A percentile compares a stretch with the other conserved stretches of the same genome.
Evolutionary conservation across 2,888 invertebrate genomes (phyloP).

Genomic region (Polia nebulosa): DNA sequence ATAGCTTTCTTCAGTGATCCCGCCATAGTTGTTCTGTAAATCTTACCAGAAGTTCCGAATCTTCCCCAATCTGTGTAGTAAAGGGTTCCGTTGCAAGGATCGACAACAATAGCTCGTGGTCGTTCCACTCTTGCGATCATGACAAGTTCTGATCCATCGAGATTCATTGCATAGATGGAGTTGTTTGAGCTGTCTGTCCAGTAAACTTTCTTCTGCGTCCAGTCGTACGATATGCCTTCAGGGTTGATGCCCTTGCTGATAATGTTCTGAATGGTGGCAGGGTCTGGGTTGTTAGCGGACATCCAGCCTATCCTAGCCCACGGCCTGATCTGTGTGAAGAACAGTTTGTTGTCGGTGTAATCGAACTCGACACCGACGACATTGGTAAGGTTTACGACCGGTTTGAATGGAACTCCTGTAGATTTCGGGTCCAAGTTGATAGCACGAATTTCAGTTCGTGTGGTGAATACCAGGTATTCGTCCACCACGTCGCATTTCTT

Average conservation of each 20-base stretch:
- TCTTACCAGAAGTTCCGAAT: conserved; percentile 98
- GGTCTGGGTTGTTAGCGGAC: conserved; percentile 93
- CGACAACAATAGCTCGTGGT: conserved; percentile 98
- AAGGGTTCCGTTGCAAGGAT: conserved; percentile 98
- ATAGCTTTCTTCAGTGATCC: conserved; percentile 97
- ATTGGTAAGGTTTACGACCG: conserved; percentile 96
- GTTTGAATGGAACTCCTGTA: conserved; percentile 96
- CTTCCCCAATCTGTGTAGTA: conserved; percentile 99
- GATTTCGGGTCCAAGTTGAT: conserved; percentile 96
- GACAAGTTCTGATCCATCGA: conserved; percentile 96
- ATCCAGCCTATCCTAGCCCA: conserved; percentile 97
- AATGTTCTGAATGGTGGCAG: conserved; percentile 92
- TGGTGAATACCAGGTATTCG: conserved; percentile 98
- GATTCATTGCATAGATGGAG: conserved; percentile 98
- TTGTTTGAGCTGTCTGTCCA: conserved; percentile 99
- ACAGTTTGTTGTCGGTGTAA: conserved; percentile 95
- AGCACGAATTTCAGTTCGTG: conserved; percentile 97
- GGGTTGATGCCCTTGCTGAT: conserved; percentile 96
- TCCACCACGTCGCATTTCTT: conserved; percentile 95
- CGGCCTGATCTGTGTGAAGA: conserved; percentile 98
- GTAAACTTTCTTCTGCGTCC: conserved; percentile 99
- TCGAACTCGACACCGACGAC: conserved; percentile 99
- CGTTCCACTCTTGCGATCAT: conserved; percentile 98
- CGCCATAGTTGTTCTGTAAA: conserved; percentile 98
- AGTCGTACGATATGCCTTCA: conserved; percentile 98